These are phyloP conservation scores for Leptopterna dolabrata DNA, from an alignment of 2,888 invertebrate species.

Conservation along the genomic window DNA sequence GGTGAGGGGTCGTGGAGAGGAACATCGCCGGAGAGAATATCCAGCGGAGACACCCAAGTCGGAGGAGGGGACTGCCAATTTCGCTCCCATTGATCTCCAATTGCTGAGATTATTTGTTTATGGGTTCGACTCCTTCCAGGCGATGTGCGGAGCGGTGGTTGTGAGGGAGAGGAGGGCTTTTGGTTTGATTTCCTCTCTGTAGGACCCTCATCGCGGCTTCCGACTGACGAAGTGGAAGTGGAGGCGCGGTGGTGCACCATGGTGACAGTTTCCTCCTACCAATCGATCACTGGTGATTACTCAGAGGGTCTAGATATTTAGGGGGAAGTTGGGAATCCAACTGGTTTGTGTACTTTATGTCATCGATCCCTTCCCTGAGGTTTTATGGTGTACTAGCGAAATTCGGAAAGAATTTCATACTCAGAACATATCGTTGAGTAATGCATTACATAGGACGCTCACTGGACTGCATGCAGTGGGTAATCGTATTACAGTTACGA, in stretches of 20 bases:
- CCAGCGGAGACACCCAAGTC: not conserved
- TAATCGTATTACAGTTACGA: no score
- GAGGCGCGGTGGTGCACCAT: not conserved
- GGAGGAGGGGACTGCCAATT: slow-evolving; percentile 3
- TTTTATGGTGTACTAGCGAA: no score
- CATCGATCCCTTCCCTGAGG: no score
- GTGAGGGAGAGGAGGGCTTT: not conserved
- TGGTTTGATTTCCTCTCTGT: not conserved
- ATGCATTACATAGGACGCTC: no score
- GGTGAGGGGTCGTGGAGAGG: not conserved
- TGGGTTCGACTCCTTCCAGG: not conserved
- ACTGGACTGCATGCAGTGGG: no score
- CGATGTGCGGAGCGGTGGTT: not conserved
- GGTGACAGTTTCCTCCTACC: slow-evolving; percentile 21
- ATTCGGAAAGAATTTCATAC: no score
- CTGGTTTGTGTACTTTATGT: no score
- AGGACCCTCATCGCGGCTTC: not conserved
- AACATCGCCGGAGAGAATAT: not conserved
- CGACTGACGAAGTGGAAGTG: not conserved
- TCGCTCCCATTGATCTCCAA: slow-evolving; percentile 42
- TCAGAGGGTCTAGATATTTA: not conserved
- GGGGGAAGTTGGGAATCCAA: not conserved
- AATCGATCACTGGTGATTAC: slow-evolving; percentile 15
- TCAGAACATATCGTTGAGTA: no score
- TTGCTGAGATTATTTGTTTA: slow-evolving; percentile 44